Base-by-base conservation (phyloP, 1,140 invertebrate genomes). In the Adelges cooleyi region DNA sequence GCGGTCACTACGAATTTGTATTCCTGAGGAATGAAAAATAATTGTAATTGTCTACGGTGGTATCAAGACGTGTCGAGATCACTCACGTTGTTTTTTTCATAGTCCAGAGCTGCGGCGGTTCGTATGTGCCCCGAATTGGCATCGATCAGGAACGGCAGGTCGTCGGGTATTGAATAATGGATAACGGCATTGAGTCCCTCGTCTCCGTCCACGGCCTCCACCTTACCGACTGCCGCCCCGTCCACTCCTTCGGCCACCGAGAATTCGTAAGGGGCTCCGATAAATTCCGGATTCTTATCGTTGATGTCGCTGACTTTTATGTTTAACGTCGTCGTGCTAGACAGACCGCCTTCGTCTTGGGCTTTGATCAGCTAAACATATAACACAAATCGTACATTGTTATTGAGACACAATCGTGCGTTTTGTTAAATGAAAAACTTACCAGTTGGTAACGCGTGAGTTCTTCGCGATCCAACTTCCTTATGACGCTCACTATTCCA, bases 291-390 rank as follows among this genome's bases (percentile, higher is more conserved):
- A 76, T 87, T 92, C 68, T 92, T 90, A 70, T 94, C 90, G 71
- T 94, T 93, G 38, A 92, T 90, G 71, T 93, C 91, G 0, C 87
- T 89, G 0, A 95, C 86, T 72, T 85, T 86, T 18, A 95, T 89
- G 71, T 91, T 90, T 0, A 93, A 85, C 1, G 85, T 90, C 0
- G 87, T 85, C 1, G 86, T 89, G 67, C 83, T 88, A 1, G 84
- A 85, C 25, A 93, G 74, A 38, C 87, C 89, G 13, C 87, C 89
- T 17, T 84, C 82, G 74, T 95, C 90, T 74, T 90, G 88, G 0
- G 90, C 90, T 77, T 84, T 86, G 23, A 94, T 82, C 66, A 87
- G 77, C 86, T 87, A 72, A 51, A 46, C 33, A 38, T 23, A 0
- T 59, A 36, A 17, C 6, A 25, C n/a, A n/a, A n/a, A n/a, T n/a